phyloP scores from a whole-genome alignment of 35 echinoderm and acorn worm species.

The Heliocidaris erythrogramma region DNA sequence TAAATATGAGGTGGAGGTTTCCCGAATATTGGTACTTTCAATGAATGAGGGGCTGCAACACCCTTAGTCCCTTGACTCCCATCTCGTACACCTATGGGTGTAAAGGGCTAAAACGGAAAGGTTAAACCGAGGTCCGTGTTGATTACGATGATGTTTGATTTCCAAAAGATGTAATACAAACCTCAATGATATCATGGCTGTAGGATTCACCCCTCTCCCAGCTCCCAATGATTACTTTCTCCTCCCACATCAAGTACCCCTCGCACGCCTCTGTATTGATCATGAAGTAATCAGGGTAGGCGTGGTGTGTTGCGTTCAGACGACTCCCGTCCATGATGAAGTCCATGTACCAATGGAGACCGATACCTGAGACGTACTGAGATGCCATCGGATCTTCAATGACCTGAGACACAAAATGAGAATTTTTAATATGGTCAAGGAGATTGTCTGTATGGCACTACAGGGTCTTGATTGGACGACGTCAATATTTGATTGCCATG shows the following conservation, averaged over 20 bases:
- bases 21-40: too few relatives aligned
- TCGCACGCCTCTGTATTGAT: constrained; percentile 82
- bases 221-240: constrained; percentile 75
- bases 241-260: constrained; percentile 56
- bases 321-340: constrained; percentile 43
- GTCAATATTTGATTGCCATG: neutral
- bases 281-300: constrained; percentile 82
- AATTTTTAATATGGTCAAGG: neutral
- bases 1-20: too few relatives aligned
- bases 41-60: too few relatives aligned
- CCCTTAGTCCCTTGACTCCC: too few relatives aligned
- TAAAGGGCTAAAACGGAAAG: too few relatives aligned
- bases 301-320: constrained; percentile 74
- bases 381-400: constrained; percentile 72
- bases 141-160: too few relatives aligned
- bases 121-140: too few relatives aligned
- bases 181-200: constrained; percentile 86
- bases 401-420: constrained; percentile 47
- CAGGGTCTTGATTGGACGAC: neutral
- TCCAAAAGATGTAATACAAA: constrained; percentile 9
- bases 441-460: neutral
- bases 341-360: constrained; percentile 87
- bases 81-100: too few relatives aligned
- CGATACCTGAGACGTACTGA: constrained; percentile 84
- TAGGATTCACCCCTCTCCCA: constrained; percentile 91